phyloP scores from a whole-genome alignment of 2,888 invertebrate species.

The Lamproptera curius region DNA sequence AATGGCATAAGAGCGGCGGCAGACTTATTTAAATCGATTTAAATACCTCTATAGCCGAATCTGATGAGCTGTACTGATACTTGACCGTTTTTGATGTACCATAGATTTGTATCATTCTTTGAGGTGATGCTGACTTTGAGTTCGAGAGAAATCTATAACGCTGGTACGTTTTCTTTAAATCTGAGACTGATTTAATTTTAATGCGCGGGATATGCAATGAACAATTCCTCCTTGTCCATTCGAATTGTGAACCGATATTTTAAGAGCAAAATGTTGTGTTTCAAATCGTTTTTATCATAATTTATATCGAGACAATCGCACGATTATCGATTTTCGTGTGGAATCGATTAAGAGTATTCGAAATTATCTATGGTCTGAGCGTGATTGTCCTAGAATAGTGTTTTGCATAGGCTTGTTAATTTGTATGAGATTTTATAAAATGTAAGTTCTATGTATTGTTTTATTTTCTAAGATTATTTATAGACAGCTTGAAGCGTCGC shows the following conservation, averaged over 20 bases:
- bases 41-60: too few relatives aligned
- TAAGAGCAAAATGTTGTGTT: background rate
- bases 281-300: slow-evolving; percentile 4
- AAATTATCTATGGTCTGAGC: slow-evolving; percentile 1
- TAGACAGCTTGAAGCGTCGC: slow-evolving; percentile 65
- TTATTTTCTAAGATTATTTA: slow-evolving; percentile 49
- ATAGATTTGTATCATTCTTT: too few relatives aligned
- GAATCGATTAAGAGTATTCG: background rate
- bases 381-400: slow-evolving; percentile 21
- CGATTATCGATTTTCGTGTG: background rate
- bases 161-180: too few relatives aligned
- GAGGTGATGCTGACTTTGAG: too few relatives aligned
- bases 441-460: slow-evolving; percentile 43
- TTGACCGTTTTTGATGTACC: too few relatives aligned
- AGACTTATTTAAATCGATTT: too few relatives aligned
- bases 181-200: too few relatives aligned
- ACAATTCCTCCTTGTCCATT: too few relatives aligned
- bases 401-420: slow-evolving; percentile 35
- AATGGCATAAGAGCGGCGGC: background rate
- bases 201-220: too few relatives aligned
- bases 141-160: too few relatives aligned
- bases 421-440: slow-evolving; percentile 47
- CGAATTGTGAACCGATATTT: too few relatives aligned
- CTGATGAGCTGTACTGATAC: too few relatives aligned
- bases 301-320: slow-evolving; percentile 5